Conservation (phyloP, 35 echinoderm and acorn worm species). For the Acanthaster planci region DNA sequence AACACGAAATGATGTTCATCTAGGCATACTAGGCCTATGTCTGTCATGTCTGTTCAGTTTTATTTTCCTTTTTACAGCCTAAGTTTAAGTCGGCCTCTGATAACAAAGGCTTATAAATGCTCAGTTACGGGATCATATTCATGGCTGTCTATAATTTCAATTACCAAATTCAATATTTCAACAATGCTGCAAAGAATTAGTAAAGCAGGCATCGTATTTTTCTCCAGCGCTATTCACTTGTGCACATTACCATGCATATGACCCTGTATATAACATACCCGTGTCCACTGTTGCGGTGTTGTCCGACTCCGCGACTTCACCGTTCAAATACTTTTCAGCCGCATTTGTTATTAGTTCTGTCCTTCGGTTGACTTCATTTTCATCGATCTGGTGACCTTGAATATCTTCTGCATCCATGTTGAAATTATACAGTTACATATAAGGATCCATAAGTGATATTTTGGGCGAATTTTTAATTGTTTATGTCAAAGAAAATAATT, state of each 20-base stretch:
- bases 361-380: slow-evolving; percentile 27
- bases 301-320: slow-evolving; percentile 26
- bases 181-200: too few species aligned
- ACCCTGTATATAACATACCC: background rate
- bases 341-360: slow-evolving; percentile 10
- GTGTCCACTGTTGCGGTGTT: slow-evolving; percentile 3
- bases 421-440: background rate
- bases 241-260: background rate
- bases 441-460: slow-evolving; percentile 7
- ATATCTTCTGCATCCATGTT: slow-evolving; percentile 36
- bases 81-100: too few species aligned
- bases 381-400: background rate
- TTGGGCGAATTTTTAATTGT: slow-evolving; percentile 14
- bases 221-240: background rate
- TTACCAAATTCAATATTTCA: too few species aligned
- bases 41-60: too few species aligned
- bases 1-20: too few species aligned
- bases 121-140: too few species aligned
- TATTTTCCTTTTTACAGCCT: too few species aligned
- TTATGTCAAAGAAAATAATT: slow-evolving; percentile 27
- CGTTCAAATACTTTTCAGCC: slow-evolving; percentile 45
- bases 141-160: too few species aligned
- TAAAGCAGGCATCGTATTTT: background rate
- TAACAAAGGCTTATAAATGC: too few species aligned
- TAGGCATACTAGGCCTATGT: too few species aligned